Evolutionary conservation across 2,888 invertebrate genomes (phyloP).

Genomic region (Horisme vitalbata): DNA sequence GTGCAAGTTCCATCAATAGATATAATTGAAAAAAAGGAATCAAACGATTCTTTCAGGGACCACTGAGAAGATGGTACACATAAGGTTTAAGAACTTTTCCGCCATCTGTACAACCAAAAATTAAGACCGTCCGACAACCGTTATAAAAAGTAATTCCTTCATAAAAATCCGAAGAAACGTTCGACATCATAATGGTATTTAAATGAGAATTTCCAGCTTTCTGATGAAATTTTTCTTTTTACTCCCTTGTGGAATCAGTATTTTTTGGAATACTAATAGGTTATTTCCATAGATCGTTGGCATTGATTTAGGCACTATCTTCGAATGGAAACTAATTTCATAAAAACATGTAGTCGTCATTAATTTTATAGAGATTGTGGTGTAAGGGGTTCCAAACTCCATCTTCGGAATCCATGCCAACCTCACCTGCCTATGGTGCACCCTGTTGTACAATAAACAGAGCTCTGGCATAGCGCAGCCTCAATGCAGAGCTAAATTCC

Average conservation of each 20-base stretch:
- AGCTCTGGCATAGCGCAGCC: too few species aligned
- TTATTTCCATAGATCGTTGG: slow-evolving; percentile 1
- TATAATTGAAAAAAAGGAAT: too few species aligned
- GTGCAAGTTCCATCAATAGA: too few species aligned
- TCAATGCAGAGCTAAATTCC: too few species aligned
- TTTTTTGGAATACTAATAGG: slow-evolving; percentile 22
- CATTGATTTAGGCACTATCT: not conserved
- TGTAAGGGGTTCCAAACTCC: too few species aligned
- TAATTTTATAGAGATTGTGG: too few species aligned
- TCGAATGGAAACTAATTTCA: not conserved
- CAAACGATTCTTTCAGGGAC: too few species aligned
- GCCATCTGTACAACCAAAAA: slow-evolving; percentile 10
- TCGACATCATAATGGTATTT: slow-evolving; percentile 28
- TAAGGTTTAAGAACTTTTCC: not conserved
- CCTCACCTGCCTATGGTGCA: too few species aligned
- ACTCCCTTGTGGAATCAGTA: slow-evolving; percentile 22
- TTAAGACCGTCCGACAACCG: slow-evolving; percentile 13
- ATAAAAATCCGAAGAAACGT: slow-evolving; percentile 24
- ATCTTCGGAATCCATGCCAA: too few species aligned
- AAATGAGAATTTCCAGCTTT: slow-evolving; percentile 29
- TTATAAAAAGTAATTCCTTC: slow-evolving; percentile 23
- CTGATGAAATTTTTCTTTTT: slow-evolving; percentile 22
- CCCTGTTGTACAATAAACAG: too few species aligned
- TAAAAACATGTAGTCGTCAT: too few species aligned
- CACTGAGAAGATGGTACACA: not conserved